A percentile compares a stretch with the other conserved stretches of the same genome.
Evolutionary conservation across 1,140 invertebrate genomes (phyloP).

Genomic region (Zaprionus vittiger): DNA sequence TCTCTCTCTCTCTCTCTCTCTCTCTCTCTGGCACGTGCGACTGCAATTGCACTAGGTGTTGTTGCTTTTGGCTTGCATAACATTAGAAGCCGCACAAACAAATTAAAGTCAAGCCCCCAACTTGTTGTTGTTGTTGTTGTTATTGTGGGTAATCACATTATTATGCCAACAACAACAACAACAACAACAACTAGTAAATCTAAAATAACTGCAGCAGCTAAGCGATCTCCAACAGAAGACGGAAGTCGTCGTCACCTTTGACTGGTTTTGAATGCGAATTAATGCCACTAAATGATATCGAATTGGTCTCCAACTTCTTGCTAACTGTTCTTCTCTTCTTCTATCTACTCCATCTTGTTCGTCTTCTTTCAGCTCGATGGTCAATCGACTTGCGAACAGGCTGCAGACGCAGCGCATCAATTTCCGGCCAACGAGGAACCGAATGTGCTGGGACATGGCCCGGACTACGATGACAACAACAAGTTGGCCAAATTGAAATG

Average conservation of each 20-base stretch:
- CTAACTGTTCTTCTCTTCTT: constrained; percentile 11
- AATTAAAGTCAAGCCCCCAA: constrained; percentile 70
- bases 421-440: constrained; percentile 83
- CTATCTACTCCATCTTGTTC: neutral
- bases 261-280: constrained; percentile 5
- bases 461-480: constrained; percentile 52
- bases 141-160: neutral
- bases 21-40: constrained; percentile 10
- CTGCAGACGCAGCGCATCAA: constrained; percentile 65
- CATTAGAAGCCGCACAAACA: constrained; percentile 69
- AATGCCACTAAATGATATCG: constrained; percentile 6
- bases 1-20: neutral
- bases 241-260: constrained; percentile 17
- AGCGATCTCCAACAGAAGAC: neutral
- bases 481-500: constrained; percentile 70
- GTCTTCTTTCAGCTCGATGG: constrained; percentile 60
- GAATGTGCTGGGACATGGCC: constrained; percentile 78
- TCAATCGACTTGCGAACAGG: constrained; percentile 58
- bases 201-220: constrained; percentile 1
- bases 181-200: constrained; percentile 14
- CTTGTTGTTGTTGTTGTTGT: constrained; percentile 31
- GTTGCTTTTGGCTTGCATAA: constrained; percentile 38
- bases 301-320: constrained; percentile 7
- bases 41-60: constrained; percentile 20
- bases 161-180: constrained; percentile 9